Percentiles rank a stretch among this genome's conserved stretches.
Conservation (phyloP, 1,140 invertebrate species). For the Lucilia sericata region DNA sequence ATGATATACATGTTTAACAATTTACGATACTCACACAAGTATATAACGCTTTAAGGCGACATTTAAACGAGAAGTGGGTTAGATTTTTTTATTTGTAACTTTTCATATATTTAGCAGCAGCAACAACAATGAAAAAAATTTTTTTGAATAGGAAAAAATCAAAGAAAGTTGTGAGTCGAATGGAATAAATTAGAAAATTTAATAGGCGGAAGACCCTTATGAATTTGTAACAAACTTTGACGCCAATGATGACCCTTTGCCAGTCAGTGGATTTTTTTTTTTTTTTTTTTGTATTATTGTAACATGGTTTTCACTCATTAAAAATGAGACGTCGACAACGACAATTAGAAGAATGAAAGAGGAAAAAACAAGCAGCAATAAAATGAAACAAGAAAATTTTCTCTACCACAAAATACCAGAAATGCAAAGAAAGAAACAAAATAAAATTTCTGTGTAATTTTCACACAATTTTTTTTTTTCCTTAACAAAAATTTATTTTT, state of each 20-base stretch:
- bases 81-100: no score
- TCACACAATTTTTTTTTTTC: constrained; percentile 3
- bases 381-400: constrained; percentile 30
- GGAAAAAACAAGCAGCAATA: not conserved
- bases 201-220: not conserved
- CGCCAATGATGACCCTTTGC: not conserved
- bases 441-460: constrained; percentile 9
- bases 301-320: not conserved
- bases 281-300: not conserved
- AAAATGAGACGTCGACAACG: constrained; percentile 16
- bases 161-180: no score
- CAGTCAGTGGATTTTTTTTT: not conserved
- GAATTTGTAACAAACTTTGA: not conserved
- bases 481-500: not conserved
- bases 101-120: no score
- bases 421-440: constrained; percentile 3
- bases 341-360: not conserved
- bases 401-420: constrained; percentile 30
- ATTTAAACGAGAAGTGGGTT: no score
- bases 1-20: no score
- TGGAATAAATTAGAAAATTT: not conserved
- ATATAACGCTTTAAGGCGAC: no score
- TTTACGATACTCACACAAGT: no score
- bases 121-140: no score
- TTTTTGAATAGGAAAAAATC: no score